A percentile compares a stretch with the other conserved stretches of the same genome.
These are phyloP conservation scores for Ageneiosus marmoratus DNA, from an alignment of 2,113 vertebrate species.

Conservation along the genomic window DNA sequence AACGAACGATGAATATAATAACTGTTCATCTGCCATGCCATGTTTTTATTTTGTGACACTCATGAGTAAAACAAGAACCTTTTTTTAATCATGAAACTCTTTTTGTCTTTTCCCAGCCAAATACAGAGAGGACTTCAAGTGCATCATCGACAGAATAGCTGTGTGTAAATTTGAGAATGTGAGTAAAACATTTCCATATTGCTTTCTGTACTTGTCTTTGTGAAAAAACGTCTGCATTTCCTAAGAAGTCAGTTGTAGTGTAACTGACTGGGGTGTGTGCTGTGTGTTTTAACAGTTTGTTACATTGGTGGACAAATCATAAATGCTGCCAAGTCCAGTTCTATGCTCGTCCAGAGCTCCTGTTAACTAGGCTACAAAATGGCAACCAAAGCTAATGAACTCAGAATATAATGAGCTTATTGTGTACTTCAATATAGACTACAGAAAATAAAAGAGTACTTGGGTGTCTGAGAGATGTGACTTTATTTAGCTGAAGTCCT, in stretches of 20 bases:
- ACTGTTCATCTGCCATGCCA: too few species aligned
- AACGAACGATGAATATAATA: too few species aligned
- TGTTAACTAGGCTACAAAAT: background rate
- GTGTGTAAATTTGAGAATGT: slow-evolving; percentile 79
- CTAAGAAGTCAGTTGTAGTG: background rate
- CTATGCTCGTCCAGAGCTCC: background rate
- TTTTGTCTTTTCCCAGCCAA: slow-evolving; percentile 66
- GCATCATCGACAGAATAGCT: slow-evolving; percentile 75
- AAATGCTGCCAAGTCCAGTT: background rate
- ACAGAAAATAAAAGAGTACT: background rate
- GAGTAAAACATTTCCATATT: slow-evolving; percentile 57
- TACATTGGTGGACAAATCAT: background rate
- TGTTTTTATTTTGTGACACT: background rate
- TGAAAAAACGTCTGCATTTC: background rate
- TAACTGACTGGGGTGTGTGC: background rate
- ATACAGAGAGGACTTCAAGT: slow-evolving; percentile 80
- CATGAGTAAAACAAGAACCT: background rate
- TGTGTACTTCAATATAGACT: background rate
- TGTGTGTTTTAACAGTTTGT: background rate
- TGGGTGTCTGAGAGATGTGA: background rate
- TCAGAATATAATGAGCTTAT: background rate
- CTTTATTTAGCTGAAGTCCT: background rate
- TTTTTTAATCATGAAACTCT: background rate
- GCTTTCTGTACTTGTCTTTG: background rate
- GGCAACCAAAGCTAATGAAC: background rate